phyloP scores from a whole-genome alignment of 1,140 invertebrate genomes.

The Caerostris extrusa region DNA sequence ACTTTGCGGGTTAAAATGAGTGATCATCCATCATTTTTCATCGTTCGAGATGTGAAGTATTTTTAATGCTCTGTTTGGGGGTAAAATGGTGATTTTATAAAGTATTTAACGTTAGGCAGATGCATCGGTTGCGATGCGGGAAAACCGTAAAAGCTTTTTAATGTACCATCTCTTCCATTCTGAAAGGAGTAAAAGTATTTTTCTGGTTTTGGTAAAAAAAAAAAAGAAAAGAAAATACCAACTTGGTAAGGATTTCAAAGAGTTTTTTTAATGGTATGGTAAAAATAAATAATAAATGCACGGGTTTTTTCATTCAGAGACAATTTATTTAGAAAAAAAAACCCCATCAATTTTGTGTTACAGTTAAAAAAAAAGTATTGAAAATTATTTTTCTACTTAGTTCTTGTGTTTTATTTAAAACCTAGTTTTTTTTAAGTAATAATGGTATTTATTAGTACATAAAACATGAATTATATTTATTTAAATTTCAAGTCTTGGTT shows the following conservation, averaged over 20 bases:
- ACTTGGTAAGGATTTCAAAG: background rate
- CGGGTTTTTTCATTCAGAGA: too few relatives aligned
- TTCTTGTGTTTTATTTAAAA: too few relatives aligned
- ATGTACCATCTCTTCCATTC: background rate
- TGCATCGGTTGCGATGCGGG: background rate
- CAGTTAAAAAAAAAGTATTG: too few relatives aligned
- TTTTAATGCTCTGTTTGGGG: background rate
- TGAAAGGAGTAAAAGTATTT: background rate
- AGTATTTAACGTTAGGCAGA: background rate
- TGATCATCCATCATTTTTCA: background rate
- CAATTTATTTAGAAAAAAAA: too few relatives aligned
- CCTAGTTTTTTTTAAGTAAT: too few relatives aligned
- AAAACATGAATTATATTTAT: too few relatives aligned
- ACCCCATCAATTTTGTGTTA: too few relatives aligned
- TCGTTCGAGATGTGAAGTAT: background rate
- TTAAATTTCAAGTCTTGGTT: too few relatives aligned
- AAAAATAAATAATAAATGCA: too few relatives aligned
- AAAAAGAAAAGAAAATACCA: background rate
- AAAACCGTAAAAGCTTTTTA: constrained; percentile 29
- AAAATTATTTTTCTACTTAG: too few relatives aligned
- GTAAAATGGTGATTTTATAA: constrained; percentile 7
- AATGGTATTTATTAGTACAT: too few relatives aligned
- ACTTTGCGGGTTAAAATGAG: background rate
- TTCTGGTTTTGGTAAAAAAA: background rate
- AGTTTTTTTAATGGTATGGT: too few relatives aligned